Conservation (phyloP, 1,140 invertebrate species). For the Drosophila parvula region DNA sequence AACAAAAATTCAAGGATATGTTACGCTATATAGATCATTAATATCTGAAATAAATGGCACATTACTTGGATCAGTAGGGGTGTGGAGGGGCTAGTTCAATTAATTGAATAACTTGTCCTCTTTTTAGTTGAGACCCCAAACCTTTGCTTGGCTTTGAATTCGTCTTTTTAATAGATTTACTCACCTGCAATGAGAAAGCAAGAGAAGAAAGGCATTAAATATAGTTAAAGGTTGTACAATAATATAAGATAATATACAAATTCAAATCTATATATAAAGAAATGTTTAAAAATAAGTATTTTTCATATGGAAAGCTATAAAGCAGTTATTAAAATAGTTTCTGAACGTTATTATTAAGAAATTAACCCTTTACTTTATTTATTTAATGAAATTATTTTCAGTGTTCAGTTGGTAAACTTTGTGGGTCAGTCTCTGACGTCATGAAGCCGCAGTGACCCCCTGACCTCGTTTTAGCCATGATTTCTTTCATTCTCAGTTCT, state of each 20-base stretch:
- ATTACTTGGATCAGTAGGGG: neutral
- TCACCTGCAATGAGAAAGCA: slow-evolving; percentile 67
- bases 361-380: too few species aligned
- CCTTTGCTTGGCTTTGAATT: slow-evolving; percentile 44
- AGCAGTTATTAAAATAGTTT: too few species aligned
- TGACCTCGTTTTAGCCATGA: slow-evolving; percentile 57
- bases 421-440: slow-evolving; percentile 47
- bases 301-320: too few species aligned
- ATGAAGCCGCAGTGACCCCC: slow-evolving; percentile 42
- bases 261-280: neutral
- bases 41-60: neutral
- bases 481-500: neutral
- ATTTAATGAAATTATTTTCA: neutral
- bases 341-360: too few species aligned
- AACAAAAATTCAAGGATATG: neutral
- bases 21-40: neutral
- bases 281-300: neutral
- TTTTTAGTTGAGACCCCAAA: neutral
- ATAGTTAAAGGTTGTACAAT: neutral
- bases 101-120: neutral
- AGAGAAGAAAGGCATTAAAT: neutral
- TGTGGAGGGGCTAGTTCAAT: neutral
- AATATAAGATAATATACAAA: neutral
- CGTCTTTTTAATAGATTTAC: slow-evolving; percentile 23
- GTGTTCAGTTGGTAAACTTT: neutral